A percentile compares a stretch with the other conserved stretches of the same genome.
phyloP scores from a whole-genome alignment of 2,797 vertebrate genomes.

The Scyliorhinus canicula region DNA sequence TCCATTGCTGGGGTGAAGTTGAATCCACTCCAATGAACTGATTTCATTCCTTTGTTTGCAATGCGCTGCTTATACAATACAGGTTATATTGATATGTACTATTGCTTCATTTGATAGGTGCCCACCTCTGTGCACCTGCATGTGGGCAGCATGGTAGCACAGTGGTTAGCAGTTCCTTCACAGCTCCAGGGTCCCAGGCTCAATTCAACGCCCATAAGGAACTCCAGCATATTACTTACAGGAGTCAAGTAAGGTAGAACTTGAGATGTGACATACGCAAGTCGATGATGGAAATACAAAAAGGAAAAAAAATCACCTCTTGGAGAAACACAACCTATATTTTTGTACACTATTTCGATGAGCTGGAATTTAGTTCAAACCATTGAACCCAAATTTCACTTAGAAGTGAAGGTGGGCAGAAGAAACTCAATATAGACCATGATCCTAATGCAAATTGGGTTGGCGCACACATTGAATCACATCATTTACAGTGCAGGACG shows the following conservation, averaged over 20 bases:
- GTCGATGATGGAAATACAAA: too few species aligned
- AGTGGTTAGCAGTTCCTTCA: too few species aligned
- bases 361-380: background rate
- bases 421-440: background rate
- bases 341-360: background rate
- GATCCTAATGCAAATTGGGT: background rate
- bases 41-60: background rate
- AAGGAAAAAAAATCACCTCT: background rate
- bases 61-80: too few species aligned
- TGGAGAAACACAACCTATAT: background rate
- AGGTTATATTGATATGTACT: too few species aligned
- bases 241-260: too few species aligned
- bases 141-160: too few species aligned
- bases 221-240: background rate
- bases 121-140: background rate
- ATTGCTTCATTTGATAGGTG: background rate
- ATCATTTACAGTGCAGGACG: too few species aligned
- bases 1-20: background rate
- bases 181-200: too few species aligned
- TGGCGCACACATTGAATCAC: background rate
- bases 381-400: background rate
- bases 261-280: too few species aligned
- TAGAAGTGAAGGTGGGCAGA: background rate
- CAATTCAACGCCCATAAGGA: background rate
- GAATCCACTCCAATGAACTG: background rate